phyloP scores from a whole-genome alignment of 2,113 vertebrate species.

The Nothocercus nigrocapillus region DNA sequence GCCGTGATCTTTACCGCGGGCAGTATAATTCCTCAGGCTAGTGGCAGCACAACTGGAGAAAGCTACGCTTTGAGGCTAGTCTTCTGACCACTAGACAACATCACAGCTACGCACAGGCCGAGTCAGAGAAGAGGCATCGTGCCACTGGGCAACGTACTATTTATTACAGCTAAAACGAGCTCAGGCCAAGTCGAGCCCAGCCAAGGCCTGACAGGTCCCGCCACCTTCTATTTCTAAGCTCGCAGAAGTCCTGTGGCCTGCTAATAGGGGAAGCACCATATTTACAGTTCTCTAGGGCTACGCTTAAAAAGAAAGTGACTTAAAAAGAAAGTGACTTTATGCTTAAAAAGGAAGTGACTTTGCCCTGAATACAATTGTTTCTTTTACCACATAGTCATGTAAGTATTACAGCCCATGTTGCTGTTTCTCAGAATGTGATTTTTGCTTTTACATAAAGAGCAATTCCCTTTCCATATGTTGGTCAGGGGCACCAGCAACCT shows the following conservation, averaged over 20 bases:
- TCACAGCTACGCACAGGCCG: background rate
- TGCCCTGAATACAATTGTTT: background rate
- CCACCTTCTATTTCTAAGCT: background rate
- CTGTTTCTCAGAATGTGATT: background rate
- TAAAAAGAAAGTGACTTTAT: too few species aligned
- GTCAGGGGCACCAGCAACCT: background rate
- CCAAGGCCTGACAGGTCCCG: background rate
- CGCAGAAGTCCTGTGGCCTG: background rate
- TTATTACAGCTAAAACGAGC: background rate
- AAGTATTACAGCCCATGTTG: background rate
- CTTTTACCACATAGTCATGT: rapidly evolving
- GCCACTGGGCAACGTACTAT: background rate
- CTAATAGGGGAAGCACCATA: background rate
- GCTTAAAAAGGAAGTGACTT: too few species aligned
- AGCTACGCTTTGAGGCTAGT: background rate
- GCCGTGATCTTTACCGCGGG: background rate
- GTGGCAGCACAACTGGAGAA: background rate
- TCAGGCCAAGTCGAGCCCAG: background rate
- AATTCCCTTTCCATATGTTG: background rate
- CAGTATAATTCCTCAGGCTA: background rate
- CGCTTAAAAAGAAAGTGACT: too few species aligned
- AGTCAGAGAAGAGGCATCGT: background rate
- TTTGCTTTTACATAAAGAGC: background rate
- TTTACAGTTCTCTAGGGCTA: background rate
- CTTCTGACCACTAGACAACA: background rate